Evolutionary conservation across 2,888 invertebrate genomes (phyloP).

Genomic region (Anoncus sp.): DNA sequence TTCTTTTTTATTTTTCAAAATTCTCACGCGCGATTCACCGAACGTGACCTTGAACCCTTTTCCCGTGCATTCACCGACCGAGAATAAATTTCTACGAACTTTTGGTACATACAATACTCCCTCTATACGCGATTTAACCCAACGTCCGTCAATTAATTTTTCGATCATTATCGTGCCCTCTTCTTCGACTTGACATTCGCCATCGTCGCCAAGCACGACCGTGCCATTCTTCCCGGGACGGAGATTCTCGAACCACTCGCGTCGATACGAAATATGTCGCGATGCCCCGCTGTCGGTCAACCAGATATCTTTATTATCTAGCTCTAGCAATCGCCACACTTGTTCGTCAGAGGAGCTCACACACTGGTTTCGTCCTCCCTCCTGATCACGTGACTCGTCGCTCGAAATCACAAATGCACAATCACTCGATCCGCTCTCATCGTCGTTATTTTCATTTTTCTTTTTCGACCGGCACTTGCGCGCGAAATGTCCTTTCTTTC

Average conservation of each 20-base stretch:
- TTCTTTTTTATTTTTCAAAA: neutral
- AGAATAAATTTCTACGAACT: neutral
- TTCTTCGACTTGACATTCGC: neutral
- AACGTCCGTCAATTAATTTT: neutral
- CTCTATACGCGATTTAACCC: neutral
- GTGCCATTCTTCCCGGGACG: neutral
- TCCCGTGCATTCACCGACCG: neutral
- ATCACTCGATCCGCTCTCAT: no score
- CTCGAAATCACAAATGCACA: no score
- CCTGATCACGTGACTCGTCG: no score
- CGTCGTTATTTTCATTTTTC: no score
- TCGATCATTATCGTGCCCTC: neutral
- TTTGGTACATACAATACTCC: neutral
- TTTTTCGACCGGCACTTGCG: no score
- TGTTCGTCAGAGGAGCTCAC: neutral
- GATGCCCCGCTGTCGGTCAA: slow-evolving; percentile 2
- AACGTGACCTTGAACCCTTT: neutral
- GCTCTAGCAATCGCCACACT: neutral
- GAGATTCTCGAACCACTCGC: neutral
- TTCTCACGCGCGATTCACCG: neutral
- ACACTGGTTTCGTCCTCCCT: no score
- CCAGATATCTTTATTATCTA: neutral
- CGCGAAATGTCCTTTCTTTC: no score
- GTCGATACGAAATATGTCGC: neutral
- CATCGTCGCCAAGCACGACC: neutral